Evolutionary conservation across 1,140 invertebrate species (phyloP), one percentile per base, ranked within the genome.

Genomic region (Bombus confusus): DNA sequence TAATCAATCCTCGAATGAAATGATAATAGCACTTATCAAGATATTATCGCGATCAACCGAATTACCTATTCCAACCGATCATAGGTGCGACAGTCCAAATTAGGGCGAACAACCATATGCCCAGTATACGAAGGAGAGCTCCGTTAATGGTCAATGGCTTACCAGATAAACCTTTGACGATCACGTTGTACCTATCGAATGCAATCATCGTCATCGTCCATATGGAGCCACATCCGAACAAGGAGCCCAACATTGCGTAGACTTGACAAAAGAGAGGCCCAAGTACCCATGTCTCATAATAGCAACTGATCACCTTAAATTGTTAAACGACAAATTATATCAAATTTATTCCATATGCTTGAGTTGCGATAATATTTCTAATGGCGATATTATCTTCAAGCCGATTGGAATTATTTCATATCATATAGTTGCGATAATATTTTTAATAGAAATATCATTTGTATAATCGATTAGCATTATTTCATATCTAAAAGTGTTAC

Each of bases 201-300:
- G 98, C 97, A 85, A 98, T 98, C 92, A 97, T 96, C 0, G 97
- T 97, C 97, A 98, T 97, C 6, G 97, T 96, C 97, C 97, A 98
- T 87, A 98, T 98, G 82, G 97, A 98, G 34, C 95, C 96, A 91
- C 97, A 97, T 59, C 98, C 98, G 89, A 97, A 98, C 37, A 98
- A 95, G 9, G 97, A 98, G 22, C 98, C 98, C 78, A 96, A 95
- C 94, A 98, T 96, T 37, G 96, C 98, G 90, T 98, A 98, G 0
- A 98, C 91, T 93, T 98, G 97, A 93, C 98, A 98, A 94, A 97
- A 97, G 79, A 98, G 95, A 62, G 97, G 97, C 79, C 97, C 98
- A 79, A 98, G 96, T 73, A 98, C 96, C 98, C 98, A 98, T 15
- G 98, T 98, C 95, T 98, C 97, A 90, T 97, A 96, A 92, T 98